phyloP scores from a whole-genome alignment of 2,113 vertebrate genomes.

The Rhea pennata region DNA sequence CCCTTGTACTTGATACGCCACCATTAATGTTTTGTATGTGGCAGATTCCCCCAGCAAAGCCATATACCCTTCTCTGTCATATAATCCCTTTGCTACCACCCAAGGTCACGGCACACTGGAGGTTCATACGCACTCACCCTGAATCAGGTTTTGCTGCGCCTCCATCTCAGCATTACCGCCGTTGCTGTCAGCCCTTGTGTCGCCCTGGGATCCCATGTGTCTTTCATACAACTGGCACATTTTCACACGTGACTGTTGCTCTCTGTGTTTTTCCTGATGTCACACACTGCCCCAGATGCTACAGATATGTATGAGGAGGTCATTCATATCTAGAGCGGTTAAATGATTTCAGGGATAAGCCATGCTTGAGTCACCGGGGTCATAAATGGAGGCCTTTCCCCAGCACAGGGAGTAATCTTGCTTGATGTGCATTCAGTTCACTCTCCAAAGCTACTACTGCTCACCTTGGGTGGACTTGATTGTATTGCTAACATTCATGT shows the following conservation, averaged over 20 bases:
- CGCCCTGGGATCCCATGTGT: too few species aligned
- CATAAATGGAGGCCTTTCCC: background rate
- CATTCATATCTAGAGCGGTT: background rate
- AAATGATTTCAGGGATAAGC: background rate
- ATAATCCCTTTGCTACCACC: too few species aligned
- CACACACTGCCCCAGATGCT: background rate
- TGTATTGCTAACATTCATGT: background rate
- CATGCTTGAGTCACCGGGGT: accelerated
- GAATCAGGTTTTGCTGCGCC: too few species aligned
- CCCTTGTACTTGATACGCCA: too few species aligned
- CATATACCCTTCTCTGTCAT: too few species aligned
- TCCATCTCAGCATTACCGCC: too few species aligned
- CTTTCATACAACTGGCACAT: background rate
- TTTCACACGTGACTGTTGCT: background rate
- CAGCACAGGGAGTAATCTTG: accelerated
- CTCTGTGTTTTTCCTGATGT: background rate
- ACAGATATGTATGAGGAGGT: background rate
- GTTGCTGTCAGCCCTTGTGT: too few species aligned
- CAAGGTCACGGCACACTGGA: too few species aligned
- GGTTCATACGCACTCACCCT: too few species aligned
- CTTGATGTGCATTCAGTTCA: background rate
- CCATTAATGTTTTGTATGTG: too few species aligned
- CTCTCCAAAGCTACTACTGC: background rate
- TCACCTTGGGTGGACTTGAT: background rate
- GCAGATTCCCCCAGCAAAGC: too few species aligned